A percentile compares a stretch with the other conserved stretches of the same genome.
phyloP scores from a whole-genome alignment of 2,113 vertebrate genomes.

The Oceanodroma tethys region DNA sequence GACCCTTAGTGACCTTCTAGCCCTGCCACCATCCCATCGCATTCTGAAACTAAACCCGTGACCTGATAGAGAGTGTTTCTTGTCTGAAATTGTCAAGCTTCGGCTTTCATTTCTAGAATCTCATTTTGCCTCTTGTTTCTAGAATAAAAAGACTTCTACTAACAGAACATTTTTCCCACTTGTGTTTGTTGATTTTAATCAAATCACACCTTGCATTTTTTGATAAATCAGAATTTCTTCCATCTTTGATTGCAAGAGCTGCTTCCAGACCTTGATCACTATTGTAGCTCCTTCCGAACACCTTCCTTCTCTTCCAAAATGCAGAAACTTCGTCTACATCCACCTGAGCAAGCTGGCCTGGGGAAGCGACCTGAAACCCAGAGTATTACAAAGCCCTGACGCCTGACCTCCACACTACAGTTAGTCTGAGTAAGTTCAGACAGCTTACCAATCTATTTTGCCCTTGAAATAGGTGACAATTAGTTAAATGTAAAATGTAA shows the following conservation, averaged over 20 bases:
- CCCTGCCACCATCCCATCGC: not conserved
- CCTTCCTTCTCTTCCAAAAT: not conserved
- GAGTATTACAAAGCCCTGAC: not conserved
- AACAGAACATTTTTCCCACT: not conserved
- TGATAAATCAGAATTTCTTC: not conserved
- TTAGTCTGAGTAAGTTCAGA: not conserved
- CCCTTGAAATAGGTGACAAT: not conserved
- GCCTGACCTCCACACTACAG: not conserved
- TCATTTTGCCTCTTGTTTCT: not conserved
- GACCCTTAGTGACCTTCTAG: not conserved
- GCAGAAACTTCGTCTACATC: not conserved
- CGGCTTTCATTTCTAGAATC: not conserved
- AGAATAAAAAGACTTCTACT: not conserved
- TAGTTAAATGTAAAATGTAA: not conserved
- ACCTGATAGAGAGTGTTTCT: not conserved
- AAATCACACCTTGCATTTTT: not conserved
- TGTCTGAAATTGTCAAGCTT: not conserved
- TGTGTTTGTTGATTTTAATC: not conserved
- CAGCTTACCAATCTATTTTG: not conserved
- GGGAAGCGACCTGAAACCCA: not conserved
- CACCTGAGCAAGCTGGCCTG: not conserved
- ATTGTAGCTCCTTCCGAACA: not conserved
- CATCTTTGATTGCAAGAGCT: not conserved
- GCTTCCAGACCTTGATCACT: not conserved
- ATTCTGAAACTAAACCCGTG: not conserved